Conservation (phyloP, 2,888 invertebrate species). For the Saturnia pavonia region DNA sequence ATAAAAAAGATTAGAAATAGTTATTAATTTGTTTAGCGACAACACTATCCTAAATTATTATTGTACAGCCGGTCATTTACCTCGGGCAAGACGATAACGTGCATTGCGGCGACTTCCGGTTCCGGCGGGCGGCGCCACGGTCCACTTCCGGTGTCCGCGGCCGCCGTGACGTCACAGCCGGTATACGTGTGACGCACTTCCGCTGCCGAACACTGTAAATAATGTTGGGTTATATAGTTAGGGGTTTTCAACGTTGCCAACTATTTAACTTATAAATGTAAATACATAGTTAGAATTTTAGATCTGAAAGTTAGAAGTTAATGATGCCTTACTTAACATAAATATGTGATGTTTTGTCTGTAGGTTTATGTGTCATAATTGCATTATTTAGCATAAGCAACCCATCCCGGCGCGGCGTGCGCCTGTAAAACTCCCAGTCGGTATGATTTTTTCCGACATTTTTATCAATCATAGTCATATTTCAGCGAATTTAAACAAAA, state of each 20-base stretch:
- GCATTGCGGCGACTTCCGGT: conserved; percentile 64
- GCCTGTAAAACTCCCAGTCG: no score
- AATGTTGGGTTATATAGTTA: conserved; percentile 30
- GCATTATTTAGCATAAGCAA: no score
- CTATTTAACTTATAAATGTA: not conserved
- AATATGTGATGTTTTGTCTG: no score
- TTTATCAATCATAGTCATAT: no score
- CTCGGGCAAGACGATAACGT: conserved; percentile 62
- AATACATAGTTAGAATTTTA: no score
- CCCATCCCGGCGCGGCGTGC: no score
- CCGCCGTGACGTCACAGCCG: conserved; percentile 66
- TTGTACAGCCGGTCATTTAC: conserved; percentile 60
- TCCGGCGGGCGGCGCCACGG: conserved; percentile 69
- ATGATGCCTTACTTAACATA: no score
- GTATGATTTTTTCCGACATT: no score
- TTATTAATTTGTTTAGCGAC: not conserved
- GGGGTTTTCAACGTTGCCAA: conserved; percentile 19
- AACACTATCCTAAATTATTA: conserved; percentile 23
- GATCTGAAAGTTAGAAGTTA: no score
- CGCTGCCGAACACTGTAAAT: conserved; percentile 49
- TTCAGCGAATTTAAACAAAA: no score
- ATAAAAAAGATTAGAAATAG: no score
- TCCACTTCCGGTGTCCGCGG: conserved; percentile 66
- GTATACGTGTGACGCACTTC: conserved; percentile 72
- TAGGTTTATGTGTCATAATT: no score